Percentiles rank a stretch among this genome's conserved stretches.
phyloP scores from a whole-genome alignment of 2,888 invertebrate species.

The Amphipyra berbera region DNA sequence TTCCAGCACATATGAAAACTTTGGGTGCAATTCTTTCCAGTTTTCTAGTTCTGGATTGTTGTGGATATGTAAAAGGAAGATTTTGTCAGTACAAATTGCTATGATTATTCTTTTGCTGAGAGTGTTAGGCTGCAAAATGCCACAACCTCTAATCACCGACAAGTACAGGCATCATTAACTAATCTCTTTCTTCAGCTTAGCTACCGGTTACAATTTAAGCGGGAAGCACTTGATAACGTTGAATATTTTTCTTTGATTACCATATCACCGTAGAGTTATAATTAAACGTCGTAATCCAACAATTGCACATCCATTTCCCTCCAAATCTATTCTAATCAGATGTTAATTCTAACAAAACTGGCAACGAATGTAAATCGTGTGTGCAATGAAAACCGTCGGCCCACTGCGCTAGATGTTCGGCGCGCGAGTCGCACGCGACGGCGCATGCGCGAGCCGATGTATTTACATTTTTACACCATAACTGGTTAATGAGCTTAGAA shows the following conservation, averaged over 20 bases:
- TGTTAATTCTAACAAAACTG: conserved; percentile 40
- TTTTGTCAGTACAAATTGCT: no score
- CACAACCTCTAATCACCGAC: no score
- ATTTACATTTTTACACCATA: conserved; percentile 55
- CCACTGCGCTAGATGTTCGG: conserved; percentile 77
- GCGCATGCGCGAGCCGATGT: conserved; percentile 40
- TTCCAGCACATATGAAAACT: no score
- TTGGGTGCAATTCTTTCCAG: no score
- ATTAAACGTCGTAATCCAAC: conserved; percentile 19
- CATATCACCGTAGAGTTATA: conserved; percentile 3
- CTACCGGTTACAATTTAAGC: background rate
- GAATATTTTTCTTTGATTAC: background rate
- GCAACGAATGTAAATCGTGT: conserved; percentile 41
- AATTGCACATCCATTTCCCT: conserved; percentile 34
- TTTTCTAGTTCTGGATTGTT: no score
- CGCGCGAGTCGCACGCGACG: conserved; percentile 75
- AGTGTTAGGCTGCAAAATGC: no score
- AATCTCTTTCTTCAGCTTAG: background rate
- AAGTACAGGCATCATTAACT: no score
- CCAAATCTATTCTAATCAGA: conserved; percentile 46
- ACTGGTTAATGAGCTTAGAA: conserved; percentile 56
- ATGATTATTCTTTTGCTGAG: no score
- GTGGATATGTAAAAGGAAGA: no score
- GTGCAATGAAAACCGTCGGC: conserved; percentile 58
- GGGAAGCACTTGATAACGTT: background rate